Evolutionary conservation across 2,113 vertebrate genomes (phyloP).

Genomic region (Melozone crissalis): DNA sequence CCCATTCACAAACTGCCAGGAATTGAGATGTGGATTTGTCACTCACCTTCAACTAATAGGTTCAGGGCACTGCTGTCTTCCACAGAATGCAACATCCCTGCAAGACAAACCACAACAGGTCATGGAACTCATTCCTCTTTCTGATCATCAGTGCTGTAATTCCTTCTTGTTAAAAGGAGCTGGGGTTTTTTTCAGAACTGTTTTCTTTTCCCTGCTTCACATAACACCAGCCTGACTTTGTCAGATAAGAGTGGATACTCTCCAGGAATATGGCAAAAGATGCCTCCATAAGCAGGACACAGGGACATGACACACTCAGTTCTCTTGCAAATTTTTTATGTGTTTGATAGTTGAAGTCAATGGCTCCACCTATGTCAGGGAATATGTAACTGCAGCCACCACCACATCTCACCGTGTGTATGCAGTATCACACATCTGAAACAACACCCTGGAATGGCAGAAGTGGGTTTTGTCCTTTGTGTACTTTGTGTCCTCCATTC

Average conservation of each 20-base stretch:
- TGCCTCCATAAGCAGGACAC: neutral
- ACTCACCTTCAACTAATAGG: conserved; percentile 84
- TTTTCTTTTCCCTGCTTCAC: neutral
- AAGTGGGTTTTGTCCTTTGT: neutral
- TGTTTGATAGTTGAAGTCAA: neutral
- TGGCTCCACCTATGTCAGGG: conserved; percentile 20
- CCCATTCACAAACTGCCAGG: neutral
- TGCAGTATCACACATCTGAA: neutral
- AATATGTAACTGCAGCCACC: neutral
- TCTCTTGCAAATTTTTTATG: neutral
- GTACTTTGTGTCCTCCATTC: neutral
- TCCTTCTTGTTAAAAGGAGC: neutral
- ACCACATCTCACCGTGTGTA: neutral
- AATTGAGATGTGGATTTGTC: neutral
- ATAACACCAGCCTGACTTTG: neutral
- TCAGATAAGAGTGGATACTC: neutral
- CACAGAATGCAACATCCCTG: conserved; percentile 80
- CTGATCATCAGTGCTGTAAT: neutral
- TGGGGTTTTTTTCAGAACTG: neutral
- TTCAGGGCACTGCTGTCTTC: conserved; percentile 79
- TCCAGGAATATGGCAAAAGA: neutral
- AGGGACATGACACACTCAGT: rapidly evolving
- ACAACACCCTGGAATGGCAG: neutral
- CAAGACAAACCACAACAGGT: conserved; percentile 14
- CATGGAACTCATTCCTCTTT: neutral